Base-by-base conservation (phyloP, 2,113 vertebrate species). In the Phocoena sinus region DNA sequence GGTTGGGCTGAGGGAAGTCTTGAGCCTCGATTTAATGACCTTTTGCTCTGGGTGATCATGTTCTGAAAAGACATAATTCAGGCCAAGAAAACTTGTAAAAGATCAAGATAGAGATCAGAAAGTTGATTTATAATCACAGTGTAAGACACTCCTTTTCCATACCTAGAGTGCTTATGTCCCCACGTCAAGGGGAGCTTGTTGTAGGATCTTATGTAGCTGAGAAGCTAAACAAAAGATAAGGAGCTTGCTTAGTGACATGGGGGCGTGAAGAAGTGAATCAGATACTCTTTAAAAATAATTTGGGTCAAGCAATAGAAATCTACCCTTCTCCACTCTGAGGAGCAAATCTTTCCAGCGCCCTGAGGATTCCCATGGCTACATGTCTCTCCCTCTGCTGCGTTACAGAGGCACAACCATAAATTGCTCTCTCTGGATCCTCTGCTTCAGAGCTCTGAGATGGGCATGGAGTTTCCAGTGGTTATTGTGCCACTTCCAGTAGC, bases 61-160 rank as follows among this genome's bases (percentile, higher is more conserved):
- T 67, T 89, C 28, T 96, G 28, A 87, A 83, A 88, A 89, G 88
- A 87, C 31, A 68, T 70, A 92, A 93, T 14, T 90, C 23, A 28
- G 23, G 53, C 44, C 47, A 82, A 82, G 53, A 76, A 85, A 81
- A 76, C 13, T 62, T 84, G 33, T 11, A 38, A 70, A 81, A 92
- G 88, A 14, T 1, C 62, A 80, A 85, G 67, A 28, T 13, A 85
- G 47, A 88, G 41, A 88, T 7, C 67, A 89, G 60, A 89, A 93
- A 62, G 7, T 33, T 85, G 85, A 58, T 73, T 96, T 88, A 44
- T 56, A 13, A 77, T 85, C 68, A 86, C 23, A 89, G 60, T 65
- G 13, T 15, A 63, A 91, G 44, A 73, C 25, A 3, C 28, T 33
- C 5, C 18, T 87, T 74, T 83, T 95, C 68, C 83, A 13, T 58